Base-by-base conservation (phyloP, 2,888 invertebrate genomes). In the Neoitamus cyanurus region DNA sequence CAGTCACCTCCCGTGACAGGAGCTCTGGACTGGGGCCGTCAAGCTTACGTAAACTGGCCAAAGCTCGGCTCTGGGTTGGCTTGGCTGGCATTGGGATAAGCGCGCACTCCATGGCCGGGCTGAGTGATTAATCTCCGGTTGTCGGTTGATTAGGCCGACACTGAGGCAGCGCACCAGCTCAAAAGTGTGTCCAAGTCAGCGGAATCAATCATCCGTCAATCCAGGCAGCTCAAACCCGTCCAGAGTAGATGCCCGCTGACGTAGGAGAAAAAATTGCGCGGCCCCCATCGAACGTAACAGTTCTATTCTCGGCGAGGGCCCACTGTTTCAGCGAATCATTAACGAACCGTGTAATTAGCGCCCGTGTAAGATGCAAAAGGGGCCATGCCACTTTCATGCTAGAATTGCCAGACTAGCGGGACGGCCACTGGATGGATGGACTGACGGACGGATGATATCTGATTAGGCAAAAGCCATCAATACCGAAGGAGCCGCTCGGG, bases 341-440 rank as follows among this genome's bases (percentile, higher is more conserved):
- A 83, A 83, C 73, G 83, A 73, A 83, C 73, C 83, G 58, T 83
- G 46, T 83, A 83, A 83, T 83, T 73, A 83, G 73, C 72, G 72
- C 48, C 72, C 83, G 83, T 31, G 83, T 83, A 46, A 70, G 36
- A 82, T 82, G 68, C 69, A 82, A 82, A 77, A 25, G 77, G 77
- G 48, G 58, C 58, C 58, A 80, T 31, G 58, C 30, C 31, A 78
- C 48, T 48, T 78, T 78, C 15, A 48, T 31, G 58, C 78, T 31
- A 31, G 58, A 58, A 34, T 58, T 80, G 34, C 78, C 78, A 15
- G 77, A 46, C 46, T 58, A 25, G 77, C n/a, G n/a, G 73, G 15
- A n/a, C 13, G 25, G 25, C 13, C 9, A 7, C 5, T 34, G 3
- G 25, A 72, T 31, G n/a, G 70, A n/a, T 31, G 25, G 77, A 77